Percentiles rank a stretch among this genome's conserved stretches.
These are phyloP conservation scores for Doryteuthis pealeii DNA, from an alignment of 1,140 invertebrate species.

Conservation along the genomic window DNA sequence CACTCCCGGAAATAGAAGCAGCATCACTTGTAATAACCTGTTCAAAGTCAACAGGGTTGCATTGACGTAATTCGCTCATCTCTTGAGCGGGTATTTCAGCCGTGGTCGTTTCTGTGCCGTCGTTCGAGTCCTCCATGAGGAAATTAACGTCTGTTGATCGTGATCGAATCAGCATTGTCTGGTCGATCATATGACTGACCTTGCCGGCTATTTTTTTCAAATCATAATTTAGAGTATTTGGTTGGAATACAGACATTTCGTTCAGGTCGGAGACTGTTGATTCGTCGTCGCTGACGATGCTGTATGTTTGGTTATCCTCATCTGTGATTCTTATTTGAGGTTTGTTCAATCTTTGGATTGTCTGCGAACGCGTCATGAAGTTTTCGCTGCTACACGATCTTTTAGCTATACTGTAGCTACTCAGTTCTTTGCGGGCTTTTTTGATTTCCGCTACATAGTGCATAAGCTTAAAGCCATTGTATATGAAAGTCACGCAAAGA, in stretches of 20 bases:
- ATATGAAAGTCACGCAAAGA: conserved; percentile 14
- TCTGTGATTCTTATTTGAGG: conserved; percentile 12
- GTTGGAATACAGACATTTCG: neutral
- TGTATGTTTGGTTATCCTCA: conserved; percentile 18
- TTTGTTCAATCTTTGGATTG: conserved; percentile 7
- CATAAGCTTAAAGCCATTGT: conserved; percentile 14
- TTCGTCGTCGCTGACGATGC: conserved; percentile 13
- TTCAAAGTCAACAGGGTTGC: no score
- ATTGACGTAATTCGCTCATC: neutral
- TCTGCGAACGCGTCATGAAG: neutral
- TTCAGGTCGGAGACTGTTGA: conserved; percentile 10
- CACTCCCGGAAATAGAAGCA: no score
- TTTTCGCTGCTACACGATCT: neutral
- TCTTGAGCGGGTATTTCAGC: neutral
- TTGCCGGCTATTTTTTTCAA: neutral
- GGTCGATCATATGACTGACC: neutral
- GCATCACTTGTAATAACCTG: no score
- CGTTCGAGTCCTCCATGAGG: neutral
- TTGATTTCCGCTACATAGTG: conserved; percentile 13
- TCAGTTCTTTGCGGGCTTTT: conserved; percentile 13
- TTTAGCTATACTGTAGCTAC: conserved; percentile 8
- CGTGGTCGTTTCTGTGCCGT: neutral
- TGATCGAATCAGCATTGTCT: neutral
- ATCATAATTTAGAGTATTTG: neutral
- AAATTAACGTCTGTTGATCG: neutral